These are phyloP conservation scores for Nezara viridula DNA, from an alignment of 2,888 invertebrate genomes.

Conservation along the genomic window DNA sequence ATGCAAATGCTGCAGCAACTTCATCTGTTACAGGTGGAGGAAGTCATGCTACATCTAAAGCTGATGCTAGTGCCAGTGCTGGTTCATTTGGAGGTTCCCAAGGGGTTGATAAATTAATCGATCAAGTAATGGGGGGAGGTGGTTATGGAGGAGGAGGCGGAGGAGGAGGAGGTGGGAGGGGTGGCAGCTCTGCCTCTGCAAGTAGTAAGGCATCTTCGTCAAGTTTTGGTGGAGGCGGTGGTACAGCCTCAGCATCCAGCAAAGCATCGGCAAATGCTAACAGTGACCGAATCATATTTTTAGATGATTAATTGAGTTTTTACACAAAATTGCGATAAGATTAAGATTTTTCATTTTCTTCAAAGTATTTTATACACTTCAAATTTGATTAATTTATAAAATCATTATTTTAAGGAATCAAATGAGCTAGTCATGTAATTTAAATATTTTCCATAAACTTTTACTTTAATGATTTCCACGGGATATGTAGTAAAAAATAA, in stretches of 20 bases:
- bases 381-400: not conserved
- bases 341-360: not conserved
- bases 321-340: not conserved
- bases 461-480: not conserved
- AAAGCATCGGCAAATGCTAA: slow-evolving; percentile 36
- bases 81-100: slow-evolving; percentile 27
- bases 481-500: too few species aligned
- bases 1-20: slow-evolving; percentile 54
- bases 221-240: slow-evolving; percentile 7
- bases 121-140: slow-evolving; percentile 39
- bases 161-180: slow-evolving; percentile 5
- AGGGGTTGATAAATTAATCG: not conserved
- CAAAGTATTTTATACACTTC: not conserved
- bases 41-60: slow-evolving; percentile 36
- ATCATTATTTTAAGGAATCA: not conserved
- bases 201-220: slow-evolving; percentile 56
- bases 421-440: slow-evolving; percentile 2
- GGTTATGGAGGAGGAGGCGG: slow-evolving; percentile 10
- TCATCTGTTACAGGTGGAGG: slow-evolving; percentile 47
- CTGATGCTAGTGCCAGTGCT: slow-evolving; percentile 25
- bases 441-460: not conserved
- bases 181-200: slow-evolving; percentile 54
- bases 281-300: slow-evolving; percentile 52
- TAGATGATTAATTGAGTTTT: slow-evolving; percentile 8
- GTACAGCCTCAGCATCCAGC: slow-evolving; percentile 54